Evolutionary conservation across 2,113 vertebrate species (phyloP), one percentile per base, ranked within the genome.

Genomic region (Eudorcas thomsonii): DNA sequence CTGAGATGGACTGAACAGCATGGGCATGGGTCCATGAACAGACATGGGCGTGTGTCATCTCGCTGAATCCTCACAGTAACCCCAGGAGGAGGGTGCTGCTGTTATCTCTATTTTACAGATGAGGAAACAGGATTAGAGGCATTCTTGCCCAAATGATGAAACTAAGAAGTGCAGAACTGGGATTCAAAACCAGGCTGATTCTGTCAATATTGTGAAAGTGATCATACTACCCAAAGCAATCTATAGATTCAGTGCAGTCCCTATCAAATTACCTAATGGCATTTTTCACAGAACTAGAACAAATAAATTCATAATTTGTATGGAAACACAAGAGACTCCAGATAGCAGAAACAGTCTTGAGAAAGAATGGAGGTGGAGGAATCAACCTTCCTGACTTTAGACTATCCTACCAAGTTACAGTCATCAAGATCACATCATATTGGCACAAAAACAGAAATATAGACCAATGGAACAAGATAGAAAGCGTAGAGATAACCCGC

Each of bases 11-110:
- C 21, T n/a, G 88, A 64, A 6, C 5, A 5, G 4, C 8, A 2
- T 0, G 6, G 33, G 1, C 71, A 19, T 1, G 33, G 19, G 64
- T 10, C 33, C 33, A 5, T 67, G 33, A 16, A 17, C 64, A 62
- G 48, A 52, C 60, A 43, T 0, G 1, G 21, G 17, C 0, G 0
- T 25, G 13, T 36, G 52, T 4, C 3, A 11, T 12, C 39, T 60
- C 28, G 2, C 3, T 30, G 14, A 30, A n/a, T 48, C 59, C 57
- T 59, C 6, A 64, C 5, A 8, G 0, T 13, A 39, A 7, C 64
- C 15, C 2, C 0, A 30, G 39, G 77, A 33, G 15, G 17, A 6
- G 80, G 7, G 50, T 6, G 21, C 62, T 33, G 28, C 2, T 43
- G 11, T n/a, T 6, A 23, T 12, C 30, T 92, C 80, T 60, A 0